Percentiles rank a stretch among this genome's conserved stretches.
Conservation (phyloP, 1,140 invertebrate genomes). For the Eubasilissa regina region DNA sequence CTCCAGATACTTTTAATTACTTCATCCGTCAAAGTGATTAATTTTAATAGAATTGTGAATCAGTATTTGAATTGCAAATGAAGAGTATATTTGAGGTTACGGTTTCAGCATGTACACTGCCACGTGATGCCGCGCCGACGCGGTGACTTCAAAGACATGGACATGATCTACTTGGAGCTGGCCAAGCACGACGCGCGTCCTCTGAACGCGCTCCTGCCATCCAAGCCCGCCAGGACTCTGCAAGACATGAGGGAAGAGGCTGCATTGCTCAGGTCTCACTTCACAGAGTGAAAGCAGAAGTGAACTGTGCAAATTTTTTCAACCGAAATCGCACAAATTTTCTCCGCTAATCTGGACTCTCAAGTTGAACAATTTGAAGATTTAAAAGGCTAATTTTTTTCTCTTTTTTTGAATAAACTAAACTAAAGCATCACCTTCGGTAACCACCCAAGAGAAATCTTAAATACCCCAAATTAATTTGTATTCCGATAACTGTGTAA, state of each 20-base stretch:
- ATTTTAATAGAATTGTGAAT: too few relatives aligned
- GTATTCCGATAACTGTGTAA: too few relatives aligned
- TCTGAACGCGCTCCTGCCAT: conserved; percentile 62
- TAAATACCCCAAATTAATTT: too few relatives aligned
- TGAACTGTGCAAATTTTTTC: too few relatives aligned
- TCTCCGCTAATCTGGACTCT: too few relatives aligned
- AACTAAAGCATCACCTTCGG: too few relatives aligned
- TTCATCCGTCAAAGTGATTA: not conserved
- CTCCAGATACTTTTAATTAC: not conserved
- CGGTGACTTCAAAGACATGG: conserved; percentile 85
- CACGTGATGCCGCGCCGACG: conserved; percentile 85
- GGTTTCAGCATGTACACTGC: conserved; percentile 85
- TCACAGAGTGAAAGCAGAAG: conserved; percentile 38
- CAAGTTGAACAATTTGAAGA: too few relatives aligned
- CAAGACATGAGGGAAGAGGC: conserved; percentile 68
- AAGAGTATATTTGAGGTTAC: not conserved
- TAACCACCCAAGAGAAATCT: too few relatives aligned
- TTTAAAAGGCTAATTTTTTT: too few relatives aligned
- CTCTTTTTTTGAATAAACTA: too few relatives aligned
- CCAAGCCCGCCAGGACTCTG: conserved; percentile 64
- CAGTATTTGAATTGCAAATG: not conserved
- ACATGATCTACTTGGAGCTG: conserved; percentile 84
- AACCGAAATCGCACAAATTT: too few relatives aligned
- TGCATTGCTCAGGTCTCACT: conserved; percentile 62
- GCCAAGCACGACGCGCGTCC: conserved; percentile 78